Evolutionary conservation across 2,797 vertebrate species (phyloP).

Genomic region (Bradypodion ventrale): DNA sequence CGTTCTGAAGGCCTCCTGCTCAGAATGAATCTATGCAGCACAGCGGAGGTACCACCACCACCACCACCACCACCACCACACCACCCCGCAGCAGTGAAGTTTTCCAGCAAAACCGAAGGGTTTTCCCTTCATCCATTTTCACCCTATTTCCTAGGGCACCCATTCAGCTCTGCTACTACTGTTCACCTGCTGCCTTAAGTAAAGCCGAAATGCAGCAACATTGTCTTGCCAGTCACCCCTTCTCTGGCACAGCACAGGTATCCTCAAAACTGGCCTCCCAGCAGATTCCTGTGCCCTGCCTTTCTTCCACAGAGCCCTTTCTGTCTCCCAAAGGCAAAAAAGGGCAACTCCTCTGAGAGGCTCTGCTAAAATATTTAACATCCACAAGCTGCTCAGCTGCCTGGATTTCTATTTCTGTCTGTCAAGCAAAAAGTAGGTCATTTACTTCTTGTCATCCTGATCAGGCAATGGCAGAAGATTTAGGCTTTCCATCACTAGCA

Average conservation of each 20-base stretch:
- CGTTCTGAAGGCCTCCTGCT: background rate
- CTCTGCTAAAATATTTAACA: accelerated
- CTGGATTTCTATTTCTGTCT: slow-evolving; percentile 35
- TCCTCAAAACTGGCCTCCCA: background rate
- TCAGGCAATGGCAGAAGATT: slow-evolving; percentile 16
- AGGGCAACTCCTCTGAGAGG: slow-evolving; percentile 15
- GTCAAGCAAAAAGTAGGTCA: slow-evolving; percentile 59
- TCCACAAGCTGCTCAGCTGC: background rate
- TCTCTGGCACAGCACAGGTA: background rate
- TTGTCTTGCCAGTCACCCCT: background rate
- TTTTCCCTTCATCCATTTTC: too few relatives aligned
- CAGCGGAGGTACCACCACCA: too few relatives aligned
- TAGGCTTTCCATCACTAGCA: accelerated
- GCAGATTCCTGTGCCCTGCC: background rate
- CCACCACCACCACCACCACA: too few relatives aligned
- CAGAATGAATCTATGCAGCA: background rate
- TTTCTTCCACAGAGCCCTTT: background rate
- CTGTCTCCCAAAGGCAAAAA: slow-evolving; percentile 18
- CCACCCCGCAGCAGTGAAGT: too few relatives aligned
- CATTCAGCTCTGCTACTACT: background rate
- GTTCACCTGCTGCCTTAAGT: background rate
- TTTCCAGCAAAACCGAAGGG: too few relatives aligned
- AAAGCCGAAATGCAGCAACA: background rate
- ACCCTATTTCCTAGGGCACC: background rate
- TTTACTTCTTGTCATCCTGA: background rate